Base-by-base conservation (phyloP, 2,113 vertebrate species). In the Vulpes ferrilata region DNA sequence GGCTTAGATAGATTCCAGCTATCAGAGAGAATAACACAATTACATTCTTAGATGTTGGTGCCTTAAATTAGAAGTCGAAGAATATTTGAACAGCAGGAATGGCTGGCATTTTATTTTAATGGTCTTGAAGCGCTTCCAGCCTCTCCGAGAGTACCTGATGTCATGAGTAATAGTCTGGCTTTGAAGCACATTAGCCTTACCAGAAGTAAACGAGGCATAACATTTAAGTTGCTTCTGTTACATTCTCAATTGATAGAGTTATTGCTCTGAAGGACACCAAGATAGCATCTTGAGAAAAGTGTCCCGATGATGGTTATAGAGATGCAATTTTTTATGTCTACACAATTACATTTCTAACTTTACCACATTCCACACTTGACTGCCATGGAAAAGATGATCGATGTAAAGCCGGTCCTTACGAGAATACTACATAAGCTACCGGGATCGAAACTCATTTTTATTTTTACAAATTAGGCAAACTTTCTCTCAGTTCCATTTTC, bases 21-120 rank as follows among this genome's bases (percentile, higher is more conserved):
- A 96, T 98, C 96, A 97, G 95, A 81, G 90, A 98, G 97, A 98
- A 96, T 96, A 98, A 96, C 97, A 92, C 95, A 98, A 93, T 98
- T 97, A 96, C 83, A 59, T 85, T 97, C 97, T 97, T 98, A 71
- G 16, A 86, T 95, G 83, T 79, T 96, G 90, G 87, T 96, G 96
- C 91, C 91, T 98, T 98, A 97, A 98, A 98, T 95, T 97, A 98
- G 96, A 98, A 98, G 93, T 64, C 98, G 67, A 97, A 98, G 98
- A 98, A 98, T 95, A 97, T 96, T 96, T 97, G 88, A 98, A 89
- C 87, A 95, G 93, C 90, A 96, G 96, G 95, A 98, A 98, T 95
- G 97, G 88, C 76, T 98, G 51, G 20, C 90, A 92, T 98, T 99
- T 98, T 98, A 97, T 98, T 98, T 98, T 98, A 98, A 98, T 71